Evolutionary conservation across 2,797 vertebrate genomes (phyloP).

Genomic region (Bufotes viridis): DNA sequence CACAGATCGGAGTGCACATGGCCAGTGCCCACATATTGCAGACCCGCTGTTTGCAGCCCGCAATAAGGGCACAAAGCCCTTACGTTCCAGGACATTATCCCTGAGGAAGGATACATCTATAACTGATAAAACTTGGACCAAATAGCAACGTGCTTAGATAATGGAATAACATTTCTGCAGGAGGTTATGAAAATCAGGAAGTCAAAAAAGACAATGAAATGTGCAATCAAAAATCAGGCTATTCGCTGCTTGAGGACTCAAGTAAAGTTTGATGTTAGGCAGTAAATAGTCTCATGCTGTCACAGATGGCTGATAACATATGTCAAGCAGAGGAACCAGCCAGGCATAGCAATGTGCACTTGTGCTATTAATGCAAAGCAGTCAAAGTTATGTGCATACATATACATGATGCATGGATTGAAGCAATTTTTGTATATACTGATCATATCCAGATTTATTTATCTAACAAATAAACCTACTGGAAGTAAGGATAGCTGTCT

Average conservation of each 20-base stretch:
- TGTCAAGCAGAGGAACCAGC: slow-evolving; percentile 12
- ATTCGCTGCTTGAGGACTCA: not conserved
- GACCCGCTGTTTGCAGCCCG: too few relatives aligned
- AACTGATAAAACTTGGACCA: not conserved
- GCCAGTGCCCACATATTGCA: too few relatives aligned
- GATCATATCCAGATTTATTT: not conserved
- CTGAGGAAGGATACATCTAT: too few relatives aligned
- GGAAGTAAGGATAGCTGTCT: not conserved
- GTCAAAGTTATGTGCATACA: slow-evolving; percentile 7
- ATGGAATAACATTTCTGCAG: not conserved
- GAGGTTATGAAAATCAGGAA: not conserved
- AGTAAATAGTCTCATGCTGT: slow-evolving; percentile 22
- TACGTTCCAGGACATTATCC: too few relatives aligned
- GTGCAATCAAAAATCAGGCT: slow-evolving; percentile 2
- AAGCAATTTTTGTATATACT: not conserved
- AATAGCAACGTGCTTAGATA: not conserved
- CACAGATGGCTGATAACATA: slow-evolving; percentile 16
- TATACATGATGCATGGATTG: not conserved
- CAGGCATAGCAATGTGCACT: not conserved
- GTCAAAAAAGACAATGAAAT: not conserved
- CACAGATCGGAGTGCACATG: too few relatives aligned
- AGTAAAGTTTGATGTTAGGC: not conserved
- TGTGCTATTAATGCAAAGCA: not conserved
- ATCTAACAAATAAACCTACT: not conserved
- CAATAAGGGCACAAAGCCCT: too few relatives aligned